A percentile compares a stretch with the other conserved stretches of the same genome.
These are phyloP conservation scores for Erythrocebus patas DNA, from an alignment of 2,113 vertebrate species.

Conservation along the genomic window DNA sequence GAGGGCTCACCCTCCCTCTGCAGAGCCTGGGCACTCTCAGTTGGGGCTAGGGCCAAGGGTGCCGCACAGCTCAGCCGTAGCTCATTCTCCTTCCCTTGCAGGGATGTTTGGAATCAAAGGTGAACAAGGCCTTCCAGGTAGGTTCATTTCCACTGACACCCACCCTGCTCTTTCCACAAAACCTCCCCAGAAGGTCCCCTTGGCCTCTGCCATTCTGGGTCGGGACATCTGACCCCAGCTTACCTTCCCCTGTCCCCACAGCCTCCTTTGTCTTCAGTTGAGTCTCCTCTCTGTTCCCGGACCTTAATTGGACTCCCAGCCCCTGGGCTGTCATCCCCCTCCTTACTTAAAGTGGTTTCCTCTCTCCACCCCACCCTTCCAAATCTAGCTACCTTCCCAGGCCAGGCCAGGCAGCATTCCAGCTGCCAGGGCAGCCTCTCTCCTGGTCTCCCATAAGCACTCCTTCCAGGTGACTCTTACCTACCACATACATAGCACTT, in stretches of 20 bases:
- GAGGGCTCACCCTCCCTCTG: not conserved
- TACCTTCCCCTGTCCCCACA: not conserved
- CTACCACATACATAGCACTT: not conserved
- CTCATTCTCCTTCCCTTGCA: conserved; percentile 70
- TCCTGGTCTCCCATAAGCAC: too few relatives aligned
- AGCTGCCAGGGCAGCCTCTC: not conserved
- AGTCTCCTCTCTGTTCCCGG: not conserved
- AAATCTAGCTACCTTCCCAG: not conserved
- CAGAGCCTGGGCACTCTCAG: not conserved
- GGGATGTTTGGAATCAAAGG: conserved; percentile 70
- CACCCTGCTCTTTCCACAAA: not conserved
- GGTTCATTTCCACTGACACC: not conserved
- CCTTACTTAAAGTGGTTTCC: not conserved
- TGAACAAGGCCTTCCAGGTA: conserved; percentile 79
- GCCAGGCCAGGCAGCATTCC: not conserved
- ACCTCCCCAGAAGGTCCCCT: not conserved
- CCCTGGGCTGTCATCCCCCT: too few relatives aligned
- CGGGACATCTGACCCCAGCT: not conserved
- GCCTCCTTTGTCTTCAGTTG: not conserved
- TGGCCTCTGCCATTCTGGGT: not conserved
- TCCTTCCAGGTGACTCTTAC: not conserved
- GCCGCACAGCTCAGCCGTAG: not conserved
- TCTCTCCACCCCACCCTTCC: too few relatives aligned
- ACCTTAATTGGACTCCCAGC: not conserved
- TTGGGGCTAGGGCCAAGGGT: fast-evolving